These are phyloP conservation scores for Megatriorchis doriae DNA, from an alignment of 2,113 vertebrate genomes.

Conservation along the genomic window DNA sequence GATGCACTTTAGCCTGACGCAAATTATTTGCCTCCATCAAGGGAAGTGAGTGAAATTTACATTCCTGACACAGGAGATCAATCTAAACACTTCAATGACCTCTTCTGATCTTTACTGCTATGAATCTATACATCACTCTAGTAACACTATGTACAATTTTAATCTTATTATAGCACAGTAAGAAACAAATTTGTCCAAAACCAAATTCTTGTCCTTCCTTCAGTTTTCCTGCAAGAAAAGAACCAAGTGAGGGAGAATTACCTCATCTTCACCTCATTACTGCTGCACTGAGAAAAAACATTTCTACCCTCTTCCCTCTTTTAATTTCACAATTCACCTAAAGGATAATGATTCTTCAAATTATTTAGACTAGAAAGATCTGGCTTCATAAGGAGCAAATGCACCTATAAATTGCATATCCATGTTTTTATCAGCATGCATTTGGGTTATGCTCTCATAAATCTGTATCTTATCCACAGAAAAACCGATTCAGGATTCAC, in stretches of 20 bases:
- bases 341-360: neutral
- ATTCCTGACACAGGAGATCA: neutral
- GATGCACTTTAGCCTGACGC: accelerated
- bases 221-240: neutral
- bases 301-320: neutral
- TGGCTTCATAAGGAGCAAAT: neutral
- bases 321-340: neutral
- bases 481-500: neutral
- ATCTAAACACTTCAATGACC: neutral
- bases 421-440: neutral
- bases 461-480: neutral
- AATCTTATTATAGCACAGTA: neutral
- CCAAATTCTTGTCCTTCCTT: neutral
- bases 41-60: neutral
- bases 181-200: neutral
- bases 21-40: neutral
- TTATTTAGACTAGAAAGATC: neutral
- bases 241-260: neutral
- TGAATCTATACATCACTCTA: neutral
- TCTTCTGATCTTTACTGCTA: neutral
- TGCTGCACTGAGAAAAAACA: neutral
- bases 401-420: neutral
- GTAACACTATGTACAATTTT: neutral
- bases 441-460: neutral
- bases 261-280: neutral